A percentile compares a stretch with the other conserved stretches of the same genome.
These are phyloP conservation scores for Peromyscus polionotus DNA, from an alignment of 2,113 vertebrate species.

Conservation along the genomic window DNA sequence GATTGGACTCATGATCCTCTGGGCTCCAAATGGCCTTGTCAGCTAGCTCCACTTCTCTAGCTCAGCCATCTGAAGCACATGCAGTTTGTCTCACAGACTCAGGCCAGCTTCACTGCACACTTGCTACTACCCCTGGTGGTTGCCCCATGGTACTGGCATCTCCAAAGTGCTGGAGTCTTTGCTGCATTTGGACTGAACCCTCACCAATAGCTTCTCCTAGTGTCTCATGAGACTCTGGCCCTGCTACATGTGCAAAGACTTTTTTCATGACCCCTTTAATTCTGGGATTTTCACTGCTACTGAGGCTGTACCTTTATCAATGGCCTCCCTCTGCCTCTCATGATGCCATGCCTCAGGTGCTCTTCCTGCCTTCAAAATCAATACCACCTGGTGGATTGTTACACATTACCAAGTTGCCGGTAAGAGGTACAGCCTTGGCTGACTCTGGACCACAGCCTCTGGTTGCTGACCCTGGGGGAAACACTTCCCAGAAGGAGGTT, in stretches of 20 bases:
- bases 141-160: background rate
- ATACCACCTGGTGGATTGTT: background rate
- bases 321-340: background rate
- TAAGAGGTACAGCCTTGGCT: background rate
- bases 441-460: background rate
- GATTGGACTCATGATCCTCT: background rate
- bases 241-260: background rate
- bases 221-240: background rate
- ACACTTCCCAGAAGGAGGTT: background rate
- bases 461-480: background rate
- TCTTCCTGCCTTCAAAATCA: background rate
- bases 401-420: background rate
- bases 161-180: background rate
- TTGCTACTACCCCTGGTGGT: background rate
- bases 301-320: background rate
- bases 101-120: background rate
- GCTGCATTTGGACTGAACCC: background rate
- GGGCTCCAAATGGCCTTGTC: background rate
- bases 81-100: background rate
- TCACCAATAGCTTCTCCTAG: background rate
- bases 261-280: background rate
- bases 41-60: background rate
- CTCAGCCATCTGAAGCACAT: background rate
- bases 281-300: background rate
- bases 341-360: background rate